phyloP scores from a whole-genome alignment of 1,140 invertebrate species.

The Cherax destructor region DNA sequence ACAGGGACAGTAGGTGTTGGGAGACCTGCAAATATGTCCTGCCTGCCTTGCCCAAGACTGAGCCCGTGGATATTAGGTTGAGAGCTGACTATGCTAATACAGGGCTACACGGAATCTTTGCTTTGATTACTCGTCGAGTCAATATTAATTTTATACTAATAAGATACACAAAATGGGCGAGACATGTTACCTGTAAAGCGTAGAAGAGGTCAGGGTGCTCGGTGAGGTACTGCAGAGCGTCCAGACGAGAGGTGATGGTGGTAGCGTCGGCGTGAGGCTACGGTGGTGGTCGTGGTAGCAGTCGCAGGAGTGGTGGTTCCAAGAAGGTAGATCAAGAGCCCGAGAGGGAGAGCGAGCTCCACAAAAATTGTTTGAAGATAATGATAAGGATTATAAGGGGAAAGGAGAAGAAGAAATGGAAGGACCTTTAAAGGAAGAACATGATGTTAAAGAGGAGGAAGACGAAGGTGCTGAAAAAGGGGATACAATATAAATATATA shows the following conservation, averaged over 20 bases:
- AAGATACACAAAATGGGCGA: no score
- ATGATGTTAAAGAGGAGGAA: not conserved
- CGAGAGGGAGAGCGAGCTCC: not conserved
- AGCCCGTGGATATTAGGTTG: no score
- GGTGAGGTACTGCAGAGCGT: conserved; percentile 86
- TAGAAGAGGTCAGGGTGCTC: conserved; percentile 81
- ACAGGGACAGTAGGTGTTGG: no score
- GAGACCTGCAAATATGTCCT: no score
- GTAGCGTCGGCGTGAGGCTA: conserved; percentile 84
- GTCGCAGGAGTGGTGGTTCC: not conserved
- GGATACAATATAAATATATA: conserved; percentile 73
- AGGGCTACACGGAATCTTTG: no score
- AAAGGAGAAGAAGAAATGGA: not conserved
- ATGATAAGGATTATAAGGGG: not conserved
- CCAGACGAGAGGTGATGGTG: conserved; percentile 82
- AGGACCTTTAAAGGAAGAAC: no score
- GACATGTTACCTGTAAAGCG: conserved; percentile 74
- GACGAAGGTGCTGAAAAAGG: not conserved
- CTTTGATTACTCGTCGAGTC: no score
- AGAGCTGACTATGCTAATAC: no score
- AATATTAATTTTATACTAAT: no score
- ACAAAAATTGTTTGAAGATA: no score
- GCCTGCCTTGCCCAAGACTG: no score
- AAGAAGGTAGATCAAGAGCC: not conserved
- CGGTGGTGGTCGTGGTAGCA: not conserved